phyloP scores from a whole-genome alignment of 2,797 vertebrate genomes.

The Neosilurus mollespiculum region DNA sequence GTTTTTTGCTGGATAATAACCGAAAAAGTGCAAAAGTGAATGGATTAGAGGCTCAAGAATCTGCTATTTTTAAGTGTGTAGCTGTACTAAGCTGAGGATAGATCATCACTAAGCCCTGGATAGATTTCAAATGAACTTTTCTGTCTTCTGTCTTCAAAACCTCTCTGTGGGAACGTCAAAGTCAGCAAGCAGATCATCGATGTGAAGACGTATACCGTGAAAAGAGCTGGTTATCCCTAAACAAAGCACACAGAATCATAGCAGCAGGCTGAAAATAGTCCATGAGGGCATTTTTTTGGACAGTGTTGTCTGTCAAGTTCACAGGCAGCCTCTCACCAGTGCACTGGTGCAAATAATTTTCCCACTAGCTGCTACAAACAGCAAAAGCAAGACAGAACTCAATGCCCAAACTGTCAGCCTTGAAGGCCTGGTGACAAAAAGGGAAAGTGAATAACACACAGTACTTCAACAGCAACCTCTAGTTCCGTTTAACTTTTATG shows the following conservation, averaged over 20 bases:
- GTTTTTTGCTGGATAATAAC: conserved; percentile 19
- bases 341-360: conserved; percentile 44
- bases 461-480: conserved; percentile 25
- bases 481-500: conserved; percentile 1
- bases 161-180: conserved; percentile 22
- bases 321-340: conserved; percentile 30
- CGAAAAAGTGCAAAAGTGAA: conserved; percentile 24
- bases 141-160: neutral
- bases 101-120: conserved; percentile 11
- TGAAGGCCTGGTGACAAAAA: conserved; percentile 37
- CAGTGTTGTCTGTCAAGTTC: conserved; percentile 42
- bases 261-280: conserved; percentile 40
- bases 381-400: conserved; percentile 22
- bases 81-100: neutral
- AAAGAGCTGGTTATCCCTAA: conserved; percentile 35
- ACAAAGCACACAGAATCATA: conserved; percentile 27
- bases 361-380: conserved; percentile 29
- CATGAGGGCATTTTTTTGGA: conserved; percentile 18
- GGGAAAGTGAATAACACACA: conserved; percentile 22
- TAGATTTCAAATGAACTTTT: conserved; percentile 28
- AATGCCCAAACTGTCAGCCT: conserved; percentile 44
- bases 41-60: conserved; percentile 37
- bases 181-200: conserved; percentile 27
- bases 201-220: conserved; percentile 20
- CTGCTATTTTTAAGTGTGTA: conserved; percentile 14